Conservation (phyloP, 2,797 vertebrate genomes). For the Miichthys miiuy region DNA sequence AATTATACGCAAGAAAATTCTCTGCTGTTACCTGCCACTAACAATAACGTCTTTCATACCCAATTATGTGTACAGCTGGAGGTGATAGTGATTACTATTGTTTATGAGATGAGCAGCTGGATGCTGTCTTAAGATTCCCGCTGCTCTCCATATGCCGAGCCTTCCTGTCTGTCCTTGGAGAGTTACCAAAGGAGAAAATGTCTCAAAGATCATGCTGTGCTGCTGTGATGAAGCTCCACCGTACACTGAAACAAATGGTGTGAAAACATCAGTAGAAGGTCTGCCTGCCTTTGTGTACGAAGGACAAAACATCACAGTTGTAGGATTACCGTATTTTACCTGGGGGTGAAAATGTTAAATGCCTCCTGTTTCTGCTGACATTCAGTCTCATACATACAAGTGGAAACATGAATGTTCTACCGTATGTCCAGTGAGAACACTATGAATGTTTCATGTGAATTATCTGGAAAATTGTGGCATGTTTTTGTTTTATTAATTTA, state of each 20-base stretch:
- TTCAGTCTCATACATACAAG: constrained; percentile 26
- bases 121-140: constrained; percentile 51
- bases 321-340: constrained; percentile 33
- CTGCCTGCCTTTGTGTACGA: constrained; percentile 36
- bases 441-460: not conserved
- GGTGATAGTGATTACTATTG: constrained; percentile 58
- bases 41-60: constrained; percentile 40
- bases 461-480: constrained; percentile 12
- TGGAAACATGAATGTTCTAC: constrained; percentile 26
- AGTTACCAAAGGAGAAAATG: constrained; percentile 45
- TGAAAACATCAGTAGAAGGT: constrained; percentile 34
- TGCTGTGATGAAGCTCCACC: constrained; percentile 1
- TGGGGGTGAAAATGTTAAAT: constrained; percentile 31
- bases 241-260: constrained; percentile 10
- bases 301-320: constrained; percentile 33
- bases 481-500: constrained; percentile 10
- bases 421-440: constrained; percentile 12
- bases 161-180: constrained; percentile 42
- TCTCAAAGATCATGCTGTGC: constrained; percentile 48
- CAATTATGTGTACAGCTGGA: constrained; percentile 44
- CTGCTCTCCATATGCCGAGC: constrained; percentile 39
- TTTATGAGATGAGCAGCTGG: constrained; percentile 68
- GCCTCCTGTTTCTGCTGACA: constrained; percentile 32
- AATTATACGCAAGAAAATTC: constrained; percentile 22
- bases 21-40: constrained; percentile 18